Evolutionary conservation across 1,140 invertebrate genomes (phyloP).

Genomic region (Drosophila kohkoa): DNA sequence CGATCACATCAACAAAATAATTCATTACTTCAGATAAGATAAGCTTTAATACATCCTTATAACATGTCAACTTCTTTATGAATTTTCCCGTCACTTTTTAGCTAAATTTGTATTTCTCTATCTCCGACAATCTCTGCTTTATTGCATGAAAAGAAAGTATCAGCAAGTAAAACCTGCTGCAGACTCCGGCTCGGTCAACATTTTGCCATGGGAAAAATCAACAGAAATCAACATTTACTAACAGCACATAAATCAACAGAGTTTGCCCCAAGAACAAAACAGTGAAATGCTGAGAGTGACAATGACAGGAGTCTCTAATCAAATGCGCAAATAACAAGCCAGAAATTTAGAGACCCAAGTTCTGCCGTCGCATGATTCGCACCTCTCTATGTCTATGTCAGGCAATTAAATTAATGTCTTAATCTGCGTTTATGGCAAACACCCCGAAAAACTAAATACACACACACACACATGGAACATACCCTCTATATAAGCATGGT

Average conservation of each 20-base stretch:
- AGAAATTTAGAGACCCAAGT: constrained; percentile 24
- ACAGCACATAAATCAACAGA: constrained; percentile 62
- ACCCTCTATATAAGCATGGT: constrained; percentile 19
- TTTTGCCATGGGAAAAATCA: constrained; percentile 69
- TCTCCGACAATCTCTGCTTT: no score
- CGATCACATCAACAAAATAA: no score
- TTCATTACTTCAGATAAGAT: no score
- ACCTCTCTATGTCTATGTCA: constrained; percentile 46
- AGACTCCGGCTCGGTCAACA: background rate
- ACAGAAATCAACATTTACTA: constrained; percentile 37
- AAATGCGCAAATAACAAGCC: constrained; percentile 61
- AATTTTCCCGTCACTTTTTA: background rate
- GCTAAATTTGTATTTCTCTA: background rate
- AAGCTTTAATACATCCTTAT: no score
- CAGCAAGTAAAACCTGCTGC: constrained; percentile 1
- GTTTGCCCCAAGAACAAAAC: constrained; percentile 20
- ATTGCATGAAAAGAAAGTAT: background rate
- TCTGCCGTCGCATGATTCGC: constrained; percentile 21
- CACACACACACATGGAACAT: constrained; percentile 26
- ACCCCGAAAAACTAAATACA: constrained; percentile 56
- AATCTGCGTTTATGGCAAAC: constrained; percentile 81
- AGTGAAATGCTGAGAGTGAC: constrained; percentile 13
- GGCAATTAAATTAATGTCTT: constrained; percentile 83
- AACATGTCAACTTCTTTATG: background rate
- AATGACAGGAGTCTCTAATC: constrained; percentile 48